Conservation (phyloP, 2,797 vertebrate genomes). For the Falco columbarius region DNA sequence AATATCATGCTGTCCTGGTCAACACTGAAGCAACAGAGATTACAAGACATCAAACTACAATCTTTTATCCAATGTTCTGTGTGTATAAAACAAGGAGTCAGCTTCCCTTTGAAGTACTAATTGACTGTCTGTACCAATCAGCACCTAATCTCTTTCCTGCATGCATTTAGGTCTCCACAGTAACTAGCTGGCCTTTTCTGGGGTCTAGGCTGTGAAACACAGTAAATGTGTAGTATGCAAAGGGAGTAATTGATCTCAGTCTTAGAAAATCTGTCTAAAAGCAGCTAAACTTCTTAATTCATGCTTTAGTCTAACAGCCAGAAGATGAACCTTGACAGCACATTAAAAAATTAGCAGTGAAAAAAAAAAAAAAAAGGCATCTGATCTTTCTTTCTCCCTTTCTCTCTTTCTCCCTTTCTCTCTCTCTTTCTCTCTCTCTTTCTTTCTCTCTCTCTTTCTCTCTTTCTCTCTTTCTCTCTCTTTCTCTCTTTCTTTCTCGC, state of each 20-base stretch:
- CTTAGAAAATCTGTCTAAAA: slow-evolving; percentile 13
- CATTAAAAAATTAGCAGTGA: not conserved
- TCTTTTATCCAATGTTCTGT: slow-evolving; percentile 75
- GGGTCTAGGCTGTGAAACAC: slow-evolving; percentile 24
- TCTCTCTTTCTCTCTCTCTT: too few relatives aligned
- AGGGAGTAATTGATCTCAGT: not conserved
- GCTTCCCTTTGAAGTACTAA: slow-evolving; percentile 81
- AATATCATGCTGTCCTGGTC: slow-evolving; percentile 70
- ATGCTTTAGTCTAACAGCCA: not conserved
- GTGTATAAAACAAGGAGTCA: slow-evolving; percentile 75
- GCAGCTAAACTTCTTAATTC: not conserved
- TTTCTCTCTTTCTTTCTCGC: too few relatives aligned
- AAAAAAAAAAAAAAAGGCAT: not conserved
- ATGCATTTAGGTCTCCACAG: slow-evolving; percentile 73
- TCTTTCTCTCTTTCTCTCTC: too few relatives aligned
- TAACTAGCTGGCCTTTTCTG: slow-evolving; percentile 66
- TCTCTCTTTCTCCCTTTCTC: too few relatives aligned
- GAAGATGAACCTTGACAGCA: not conserved
- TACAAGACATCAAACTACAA: slow-evolving; percentile 72
- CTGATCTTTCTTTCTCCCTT: not conserved
- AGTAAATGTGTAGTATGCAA: slow-evolving; percentile 37
- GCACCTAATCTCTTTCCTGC: slow-evolving; percentile 72
- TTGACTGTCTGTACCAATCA: slow-evolving; percentile 82
- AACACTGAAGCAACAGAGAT: slow-evolving; percentile 75
- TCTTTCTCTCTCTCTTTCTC: too few relatives aligned